These are phyloP conservation scores for Lophura nycthemera DNA, from an alignment of 2,113 vertebrate genomes.

Conservation along the genomic window DNA sequence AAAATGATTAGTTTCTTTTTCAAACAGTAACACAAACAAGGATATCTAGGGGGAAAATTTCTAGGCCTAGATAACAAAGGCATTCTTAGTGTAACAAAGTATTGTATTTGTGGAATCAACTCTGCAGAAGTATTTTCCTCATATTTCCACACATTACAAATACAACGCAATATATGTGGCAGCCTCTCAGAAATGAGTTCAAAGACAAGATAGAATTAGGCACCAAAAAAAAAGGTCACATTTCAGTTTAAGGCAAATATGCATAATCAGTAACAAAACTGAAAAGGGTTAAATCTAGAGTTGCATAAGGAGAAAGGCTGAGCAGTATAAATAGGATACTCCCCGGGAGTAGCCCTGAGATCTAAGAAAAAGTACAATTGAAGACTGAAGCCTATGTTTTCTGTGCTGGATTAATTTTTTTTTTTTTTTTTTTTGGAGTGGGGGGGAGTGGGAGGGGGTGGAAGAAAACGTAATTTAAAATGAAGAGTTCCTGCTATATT, in stretches of 20 bases:
- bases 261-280: neutral
- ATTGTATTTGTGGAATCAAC: neutral
- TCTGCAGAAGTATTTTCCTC: neutral
- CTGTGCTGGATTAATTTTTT: neutral
- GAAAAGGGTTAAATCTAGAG: neutral
- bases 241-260: neutral
- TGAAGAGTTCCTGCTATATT: neutral
- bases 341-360: neutral
- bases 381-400: neutral
- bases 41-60: neutral
- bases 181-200: neutral
- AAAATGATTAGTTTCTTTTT: neutral
- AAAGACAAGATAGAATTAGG: neutral
- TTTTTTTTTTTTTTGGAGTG: neutral
- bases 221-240: neutral
- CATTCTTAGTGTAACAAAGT: neutral
- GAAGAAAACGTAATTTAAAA: neutral
- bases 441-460: no score
- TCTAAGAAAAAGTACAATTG: neutral
- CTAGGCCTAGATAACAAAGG: neutral
- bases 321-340: neutral
- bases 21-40: neutral
- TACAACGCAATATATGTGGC: rapidly evolving
- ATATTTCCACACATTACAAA: neutral
- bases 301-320: neutral